Conservation (phyloP, 1,140 invertebrate genomes). For the Philotrypesis tridentata region DNA sequence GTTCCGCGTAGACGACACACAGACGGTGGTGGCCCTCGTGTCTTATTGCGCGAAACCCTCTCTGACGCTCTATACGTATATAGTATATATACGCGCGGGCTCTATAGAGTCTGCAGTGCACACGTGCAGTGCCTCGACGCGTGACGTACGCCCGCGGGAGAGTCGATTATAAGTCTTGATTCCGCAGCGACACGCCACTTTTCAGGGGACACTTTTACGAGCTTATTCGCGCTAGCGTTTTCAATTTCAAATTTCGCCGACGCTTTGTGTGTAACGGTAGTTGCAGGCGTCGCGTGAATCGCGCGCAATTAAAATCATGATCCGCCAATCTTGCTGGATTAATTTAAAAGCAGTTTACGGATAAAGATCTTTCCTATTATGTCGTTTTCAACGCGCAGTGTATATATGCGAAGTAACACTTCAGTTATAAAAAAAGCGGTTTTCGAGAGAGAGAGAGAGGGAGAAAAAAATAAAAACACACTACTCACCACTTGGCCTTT, state of each 20-base stretch:
- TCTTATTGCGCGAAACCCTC: background rate
- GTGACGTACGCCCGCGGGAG: no score
- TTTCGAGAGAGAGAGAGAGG: background rate
- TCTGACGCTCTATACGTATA: no score
- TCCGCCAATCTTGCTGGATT: background rate
- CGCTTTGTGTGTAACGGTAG: no score
- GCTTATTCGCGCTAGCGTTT: no score
- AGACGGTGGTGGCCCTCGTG: background rate
- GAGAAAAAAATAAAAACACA: background rate
- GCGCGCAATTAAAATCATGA: background rate
- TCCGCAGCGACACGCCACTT: background rate
- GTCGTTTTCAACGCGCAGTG: no score
- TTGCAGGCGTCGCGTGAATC: background rate
- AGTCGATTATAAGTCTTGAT: background rate
- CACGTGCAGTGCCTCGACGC: no score
- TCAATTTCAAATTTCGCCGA: background rate
- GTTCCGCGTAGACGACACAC: conserved; percentile 40
- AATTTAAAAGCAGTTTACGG: background rate
- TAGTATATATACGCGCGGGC: background rate
- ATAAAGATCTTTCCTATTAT: no score
- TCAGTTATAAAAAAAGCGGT: background rate
- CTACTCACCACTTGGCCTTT: background rate
- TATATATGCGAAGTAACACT: no score
- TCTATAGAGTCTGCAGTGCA: background rate
- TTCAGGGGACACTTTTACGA: background rate